Percentiles rank a stretch among this genome's conserved stretches.
Conservation (phyloP, 2,888 invertebrate genomes). For the Thymelicus sylvestris region DNA sequence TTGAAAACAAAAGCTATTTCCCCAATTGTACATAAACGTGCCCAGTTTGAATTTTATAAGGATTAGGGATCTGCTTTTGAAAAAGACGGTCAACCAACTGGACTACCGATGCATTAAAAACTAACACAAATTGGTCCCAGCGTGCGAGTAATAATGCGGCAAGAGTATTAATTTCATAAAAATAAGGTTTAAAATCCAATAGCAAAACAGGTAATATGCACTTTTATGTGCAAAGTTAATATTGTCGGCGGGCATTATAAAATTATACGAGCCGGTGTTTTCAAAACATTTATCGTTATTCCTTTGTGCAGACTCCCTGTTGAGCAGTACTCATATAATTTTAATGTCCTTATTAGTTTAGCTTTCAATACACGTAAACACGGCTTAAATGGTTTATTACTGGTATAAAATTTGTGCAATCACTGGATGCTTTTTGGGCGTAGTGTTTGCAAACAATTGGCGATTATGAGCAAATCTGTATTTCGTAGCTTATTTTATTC, state of each 20-base stretch:
- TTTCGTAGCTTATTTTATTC: conserved; percentile 5
- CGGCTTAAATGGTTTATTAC: conserved; percentile 65
- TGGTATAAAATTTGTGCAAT: conserved; percentile 54
- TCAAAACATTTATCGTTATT: conserved; percentile 72
- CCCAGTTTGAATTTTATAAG: conserved; percentile 52
- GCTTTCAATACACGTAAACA: conserved; percentile 71
- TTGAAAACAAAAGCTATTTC: conserved; percentile 3
- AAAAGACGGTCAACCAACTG: conserved; percentile 53
- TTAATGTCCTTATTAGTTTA: conserved; percentile 75
- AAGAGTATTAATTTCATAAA: neutral
- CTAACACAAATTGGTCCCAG: neutral
- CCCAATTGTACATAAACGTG: conserved; percentile 54
- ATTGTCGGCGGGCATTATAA: conserved; percentile 64
- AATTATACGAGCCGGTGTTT: conserved; percentile 72
- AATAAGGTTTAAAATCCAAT: conserved; percentile 9
- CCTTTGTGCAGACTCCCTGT: conserved; percentile 65
- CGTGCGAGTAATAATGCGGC: neutral
- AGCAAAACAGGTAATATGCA: neutral
- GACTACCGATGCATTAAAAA: conserved; percentile 41
- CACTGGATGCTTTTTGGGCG: conserved; percentile 49
- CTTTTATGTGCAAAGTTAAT: conserved; percentile 42
- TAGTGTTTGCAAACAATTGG: conserved; percentile 46
- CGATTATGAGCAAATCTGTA: conserved; percentile 36
- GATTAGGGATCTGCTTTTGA: conserved; percentile 63
- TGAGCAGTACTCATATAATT: conserved; percentile 66